These are phyloP conservation scores for Willisornis vidua DNA, from an alignment of 2,113 vertebrate genomes.

Conservation along the genomic window DNA sequence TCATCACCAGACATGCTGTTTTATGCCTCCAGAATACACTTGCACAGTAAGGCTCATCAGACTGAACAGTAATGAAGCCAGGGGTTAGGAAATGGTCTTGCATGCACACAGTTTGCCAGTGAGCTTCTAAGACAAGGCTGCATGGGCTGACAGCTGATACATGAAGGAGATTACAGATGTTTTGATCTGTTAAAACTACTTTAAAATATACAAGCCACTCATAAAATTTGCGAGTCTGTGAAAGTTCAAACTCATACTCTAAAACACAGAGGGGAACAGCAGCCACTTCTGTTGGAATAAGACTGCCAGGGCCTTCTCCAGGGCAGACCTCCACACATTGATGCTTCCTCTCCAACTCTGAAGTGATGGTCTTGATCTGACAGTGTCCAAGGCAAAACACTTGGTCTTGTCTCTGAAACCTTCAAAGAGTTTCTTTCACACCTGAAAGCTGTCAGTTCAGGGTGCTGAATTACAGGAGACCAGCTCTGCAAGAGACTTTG, in stretches of 20 bases:
- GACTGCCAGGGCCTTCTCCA: not conserved
- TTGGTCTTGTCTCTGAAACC: not conserved
- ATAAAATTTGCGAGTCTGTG: not conserved
- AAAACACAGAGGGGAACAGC: not conserved
- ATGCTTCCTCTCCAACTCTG: not conserved
- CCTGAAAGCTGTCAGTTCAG: not conserved
- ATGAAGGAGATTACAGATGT: not conserved
- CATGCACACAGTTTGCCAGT: fast-evolving
- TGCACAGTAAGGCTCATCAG: not conserved
- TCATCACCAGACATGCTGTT: not conserved
- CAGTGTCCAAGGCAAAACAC: not conserved
- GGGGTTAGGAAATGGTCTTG: not conserved
- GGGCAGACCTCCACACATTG: not conserved
- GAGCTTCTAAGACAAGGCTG: not conserved
- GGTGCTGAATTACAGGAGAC: not conserved
- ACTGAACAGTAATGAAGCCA: not conserved
- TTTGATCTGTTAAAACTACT: not conserved
- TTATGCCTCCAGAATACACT: not conserved
- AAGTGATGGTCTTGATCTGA: not conserved
- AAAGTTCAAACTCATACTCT: not conserved
- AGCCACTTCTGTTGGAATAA: not conserved
- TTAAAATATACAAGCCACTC: not conserved
- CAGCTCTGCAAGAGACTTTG: not conserved
- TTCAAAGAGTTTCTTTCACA: not conserved
- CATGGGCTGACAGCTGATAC: fast-evolving